Conservation (phyloP, 1,140 invertebrate species). For the Zaprionus nigranus region DNA sequence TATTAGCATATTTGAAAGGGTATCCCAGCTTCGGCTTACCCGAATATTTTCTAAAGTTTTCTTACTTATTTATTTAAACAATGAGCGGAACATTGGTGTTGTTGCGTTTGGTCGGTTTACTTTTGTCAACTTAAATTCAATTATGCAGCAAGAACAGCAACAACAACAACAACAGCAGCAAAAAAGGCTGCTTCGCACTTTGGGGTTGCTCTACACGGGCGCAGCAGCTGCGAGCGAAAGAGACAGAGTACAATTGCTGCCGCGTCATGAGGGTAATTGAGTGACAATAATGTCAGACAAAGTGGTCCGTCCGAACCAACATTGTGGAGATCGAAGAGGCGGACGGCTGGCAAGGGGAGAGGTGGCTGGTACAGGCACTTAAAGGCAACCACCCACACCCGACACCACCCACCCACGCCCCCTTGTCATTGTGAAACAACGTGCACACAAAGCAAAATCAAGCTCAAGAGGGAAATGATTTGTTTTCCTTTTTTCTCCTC, state of each 20-base stretch:
- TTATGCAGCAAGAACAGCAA: conserved; percentile 72
- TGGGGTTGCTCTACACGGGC: conserved; percentile 56
- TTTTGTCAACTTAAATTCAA: conserved; percentile 79
- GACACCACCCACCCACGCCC: conserved; percentile 8
- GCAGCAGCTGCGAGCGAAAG: conserved; percentile 28
- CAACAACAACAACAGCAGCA: background rate
- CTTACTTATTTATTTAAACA: conserved; percentile 58
- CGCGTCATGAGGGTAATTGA: conserved; percentile 83
- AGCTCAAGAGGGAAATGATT: conserved; percentile 84
- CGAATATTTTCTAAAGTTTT: background rate
- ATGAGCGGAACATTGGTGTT: conserved; percentile 55
- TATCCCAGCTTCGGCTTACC: background rate
- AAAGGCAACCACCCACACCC: conserved; percentile 34
- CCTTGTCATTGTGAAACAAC: conserved; percentile 22
- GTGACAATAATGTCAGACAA: conserved; percentile 84
- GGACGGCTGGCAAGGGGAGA: too few species aligned
- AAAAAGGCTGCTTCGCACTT: conserved; percentile 59
- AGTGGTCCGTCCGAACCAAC: conserved; percentile 56
- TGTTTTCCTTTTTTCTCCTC: conserved; percentile 67
- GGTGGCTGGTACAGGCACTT: conserved; percentile 52
- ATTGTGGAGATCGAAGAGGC: too few species aligned
- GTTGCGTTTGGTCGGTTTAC: conserved; percentile 56
- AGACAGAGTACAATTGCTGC: conserved; percentile 43
- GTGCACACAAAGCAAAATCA: conserved; percentile 68
- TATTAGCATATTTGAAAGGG: background rate